phyloP scores from a whole-genome alignment of 2,888 invertebrate species.

The Itoplectis maculator region DNA sequence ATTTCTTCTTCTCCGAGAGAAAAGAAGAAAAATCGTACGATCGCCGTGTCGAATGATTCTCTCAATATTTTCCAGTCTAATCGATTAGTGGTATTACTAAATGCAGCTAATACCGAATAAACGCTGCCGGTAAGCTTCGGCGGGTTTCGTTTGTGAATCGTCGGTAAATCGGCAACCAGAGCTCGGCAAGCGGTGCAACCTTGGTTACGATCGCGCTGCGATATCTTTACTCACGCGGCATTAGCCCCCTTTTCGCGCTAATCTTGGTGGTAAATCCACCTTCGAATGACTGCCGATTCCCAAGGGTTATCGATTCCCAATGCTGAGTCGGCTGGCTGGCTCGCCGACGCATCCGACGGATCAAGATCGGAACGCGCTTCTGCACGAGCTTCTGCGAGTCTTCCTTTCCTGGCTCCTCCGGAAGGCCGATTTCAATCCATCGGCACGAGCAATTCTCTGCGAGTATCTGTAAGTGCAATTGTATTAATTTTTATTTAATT shows the following conservation, averaged over 20 bases:
- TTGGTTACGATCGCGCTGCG: slow-evolving; percentile 65
- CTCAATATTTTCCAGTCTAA: too few species aligned
- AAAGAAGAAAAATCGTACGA: too few species aligned
- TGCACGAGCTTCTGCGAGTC: slow-evolving; percentile 64
- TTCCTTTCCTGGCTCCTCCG: slow-evolving; percentile 36
- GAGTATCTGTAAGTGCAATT: too few species aligned
- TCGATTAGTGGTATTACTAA: too few species aligned
- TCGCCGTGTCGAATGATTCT: slow-evolving; percentile 1
- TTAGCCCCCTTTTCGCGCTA: slow-evolving; percentile 64
- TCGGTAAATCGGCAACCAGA: too few species aligned
- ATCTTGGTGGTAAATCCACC: slow-evolving; percentile 71
- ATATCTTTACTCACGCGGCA: slow-evolving; percentile 66
- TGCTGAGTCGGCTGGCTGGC: slow-evolving; percentile 25
- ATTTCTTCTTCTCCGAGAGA: background rate
- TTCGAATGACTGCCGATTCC: slow-evolving; percentile 71
- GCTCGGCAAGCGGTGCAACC: slow-evolving; percentile 39
- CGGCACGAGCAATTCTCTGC: slow-evolving; percentile 21
- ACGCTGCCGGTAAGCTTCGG: too few species aligned
- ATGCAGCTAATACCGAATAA: background rate
- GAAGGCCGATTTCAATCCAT: slow-evolving; percentile 52
- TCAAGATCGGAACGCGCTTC: slow-evolving; percentile 69
- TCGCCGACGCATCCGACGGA: slow-evolving; percentile 53
- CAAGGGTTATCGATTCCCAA: slow-evolving; percentile 65
- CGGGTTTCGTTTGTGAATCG: background rate
- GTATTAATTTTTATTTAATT: too few species aligned